Evolutionary conservation across 2,113 vertebrate species (phyloP).

Genomic region (Ifrita kowaldi): DNA sequence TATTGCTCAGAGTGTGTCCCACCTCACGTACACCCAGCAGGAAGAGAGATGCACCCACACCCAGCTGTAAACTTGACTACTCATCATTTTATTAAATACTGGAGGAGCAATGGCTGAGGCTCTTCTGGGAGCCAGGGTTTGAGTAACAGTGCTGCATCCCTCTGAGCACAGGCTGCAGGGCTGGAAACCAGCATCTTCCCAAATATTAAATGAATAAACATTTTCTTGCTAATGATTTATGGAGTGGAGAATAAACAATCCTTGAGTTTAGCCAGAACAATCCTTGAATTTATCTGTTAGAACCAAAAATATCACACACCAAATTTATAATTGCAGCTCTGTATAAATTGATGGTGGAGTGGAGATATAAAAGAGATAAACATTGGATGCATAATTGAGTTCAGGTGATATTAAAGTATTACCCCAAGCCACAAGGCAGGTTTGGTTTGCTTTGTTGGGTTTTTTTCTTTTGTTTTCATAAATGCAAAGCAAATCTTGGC

Average conservation of each 20-base stretch:
- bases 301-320: not conserved
- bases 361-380: not conserved
- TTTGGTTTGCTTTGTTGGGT: not conserved
- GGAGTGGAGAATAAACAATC: not conserved
- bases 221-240: not conserved
- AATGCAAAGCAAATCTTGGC: not conserved
- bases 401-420: not conserved
- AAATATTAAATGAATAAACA: not conserved
- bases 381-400: not conserved
- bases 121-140: not conserved
- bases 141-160: accelerated
- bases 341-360: not conserved
- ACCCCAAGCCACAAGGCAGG: not conserved
- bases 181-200: not conserved
- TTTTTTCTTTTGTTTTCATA: not conserved
- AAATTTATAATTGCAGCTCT: not conserved
- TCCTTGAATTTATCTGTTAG: not conserved
- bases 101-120: not conserved
- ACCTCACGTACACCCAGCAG: accelerated
- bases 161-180: not conserved
- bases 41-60: not conserved
- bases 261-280: not conserved
- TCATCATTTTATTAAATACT: accelerated
- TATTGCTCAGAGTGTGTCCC: not conserved
- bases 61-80: not conserved